These are phyloP conservation scores for Papilio xuthus DNA, from an alignment of 1,140 invertebrate genomes.

Conservation along the genomic window DNA sequence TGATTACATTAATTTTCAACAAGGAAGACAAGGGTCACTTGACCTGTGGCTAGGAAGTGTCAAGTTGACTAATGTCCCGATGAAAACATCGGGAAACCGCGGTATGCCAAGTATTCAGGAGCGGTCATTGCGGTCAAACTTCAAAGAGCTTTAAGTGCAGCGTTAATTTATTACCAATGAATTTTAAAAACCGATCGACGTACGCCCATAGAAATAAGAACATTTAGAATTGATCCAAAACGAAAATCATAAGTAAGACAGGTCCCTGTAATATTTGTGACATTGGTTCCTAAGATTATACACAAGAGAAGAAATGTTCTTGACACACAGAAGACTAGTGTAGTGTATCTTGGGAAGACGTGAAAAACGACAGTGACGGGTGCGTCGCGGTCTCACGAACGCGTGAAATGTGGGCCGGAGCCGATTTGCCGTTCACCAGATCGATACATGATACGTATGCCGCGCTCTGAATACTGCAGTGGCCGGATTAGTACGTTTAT, in stretches of 20 bases:
- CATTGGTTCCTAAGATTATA: neutral
- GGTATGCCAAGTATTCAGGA: neutral
- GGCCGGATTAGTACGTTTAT: slow-evolving; percentile 59
- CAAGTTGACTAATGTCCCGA: slow-evolving; percentile 12
- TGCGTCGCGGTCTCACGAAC: slow-evolving; percentile 40
- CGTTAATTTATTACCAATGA: neutral
- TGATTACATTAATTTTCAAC: slow-evolving; percentile 4
- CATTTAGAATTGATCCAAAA: neutral
- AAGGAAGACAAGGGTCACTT: neutral
- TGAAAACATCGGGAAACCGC: slow-evolving; percentile 1
- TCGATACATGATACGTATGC: slow-evolving; percentile 74
- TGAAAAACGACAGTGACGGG: slow-evolving; percentile 3
- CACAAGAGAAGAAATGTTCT: neutral
- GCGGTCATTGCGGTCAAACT: slow-evolving; percentile 3
- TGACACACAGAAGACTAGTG: neutral
- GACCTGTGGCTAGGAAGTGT: neutral
- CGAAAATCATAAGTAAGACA: neutral
- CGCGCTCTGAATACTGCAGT: slow-evolving; percentile 66
- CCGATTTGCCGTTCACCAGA: slow-evolving; percentile 65
- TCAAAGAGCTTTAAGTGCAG: slow-evolving; percentile 1
- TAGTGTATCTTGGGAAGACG: neutral
- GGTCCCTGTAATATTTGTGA: neutral
- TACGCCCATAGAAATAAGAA: neutral
- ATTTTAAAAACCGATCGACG: neutral
- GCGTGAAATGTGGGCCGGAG: slow-evolving; percentile 73